A percentile compares a stretch with the other conserved stretches of the same genome.
Evolutionary conservation across 2,888 invertebrate species (phyloP).

Genomic region (Cephus pulcher): DNA sequence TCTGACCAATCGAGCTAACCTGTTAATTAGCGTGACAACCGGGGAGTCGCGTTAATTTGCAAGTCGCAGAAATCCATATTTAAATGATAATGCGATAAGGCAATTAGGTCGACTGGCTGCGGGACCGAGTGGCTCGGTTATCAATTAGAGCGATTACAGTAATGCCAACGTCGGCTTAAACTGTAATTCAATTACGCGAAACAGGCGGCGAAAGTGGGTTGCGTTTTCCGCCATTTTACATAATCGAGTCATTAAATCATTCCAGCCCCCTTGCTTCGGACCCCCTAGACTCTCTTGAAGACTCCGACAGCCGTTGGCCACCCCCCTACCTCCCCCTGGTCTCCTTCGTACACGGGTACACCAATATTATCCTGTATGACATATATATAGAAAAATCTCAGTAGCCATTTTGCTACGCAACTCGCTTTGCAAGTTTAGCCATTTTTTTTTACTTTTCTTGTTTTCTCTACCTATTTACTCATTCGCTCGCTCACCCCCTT

Average conservation of each 20-base stretch:
- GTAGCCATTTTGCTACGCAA: background rate
- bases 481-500: conserved; percentile 18
- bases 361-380: background rate
- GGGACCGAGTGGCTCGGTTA: conserved; percentile 49
- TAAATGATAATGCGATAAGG: conserved; percentile 43
- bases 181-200: conserved; percentile 54
- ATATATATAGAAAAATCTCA: too few relatives aligned
- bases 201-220: conserved; percentile 29
- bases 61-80: conserved; percentile 45
- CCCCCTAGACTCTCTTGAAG: background rate
- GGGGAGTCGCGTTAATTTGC: conserved; percentile 54
- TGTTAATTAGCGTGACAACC: conserved; percentile 57
- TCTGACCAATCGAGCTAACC: conserved; percentile 33
- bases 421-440: conserved; percentile 21
- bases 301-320: background rate
- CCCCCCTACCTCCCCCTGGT: background rate
- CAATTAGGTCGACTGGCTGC: conserved; percentile 24
- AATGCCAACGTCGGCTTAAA: conserved; percentile 50
- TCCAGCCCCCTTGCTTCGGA: conserved; percentile 29
- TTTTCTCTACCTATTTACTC: conserved; percentile 17
- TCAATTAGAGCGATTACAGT: conserved; percentile 56
- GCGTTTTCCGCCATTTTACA: conserved; percentile 21
- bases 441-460: background rate
- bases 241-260: conserved; percentile 38
- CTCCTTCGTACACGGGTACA: background rate